phyloP scores from a whole-genome alignment of 2,113 vertebrate genomes.

The Thermophis baileyi region DNA sequence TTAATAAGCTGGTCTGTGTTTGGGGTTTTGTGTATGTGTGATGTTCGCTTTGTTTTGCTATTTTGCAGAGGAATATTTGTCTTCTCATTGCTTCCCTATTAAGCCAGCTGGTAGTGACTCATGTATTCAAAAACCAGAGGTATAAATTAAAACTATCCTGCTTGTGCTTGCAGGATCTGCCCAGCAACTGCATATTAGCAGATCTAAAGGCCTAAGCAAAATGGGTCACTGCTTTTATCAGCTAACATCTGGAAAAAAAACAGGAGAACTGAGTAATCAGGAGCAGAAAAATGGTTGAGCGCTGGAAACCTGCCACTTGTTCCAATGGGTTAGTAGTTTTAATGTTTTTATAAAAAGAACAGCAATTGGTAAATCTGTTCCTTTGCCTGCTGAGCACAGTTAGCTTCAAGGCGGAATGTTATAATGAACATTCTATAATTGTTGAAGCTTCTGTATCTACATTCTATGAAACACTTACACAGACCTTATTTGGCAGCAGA shows the following conservation, averaged over 20 bases:
- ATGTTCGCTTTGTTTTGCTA: neutral
- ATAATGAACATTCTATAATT: neutral
- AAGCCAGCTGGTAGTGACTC: neutral
- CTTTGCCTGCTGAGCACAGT: slow-evolving; percentile 34
- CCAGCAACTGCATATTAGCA: slow-evolving; percentile 37
- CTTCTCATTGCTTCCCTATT: neutral
- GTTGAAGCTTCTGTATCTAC: neutral
- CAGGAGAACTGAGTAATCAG: slow-evolving; percentile 23
- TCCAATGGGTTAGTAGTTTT: slow-evolving; percentile 32
- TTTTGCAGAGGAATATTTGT: neutral
- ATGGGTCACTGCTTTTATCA: slow-evolving; percentile 59
- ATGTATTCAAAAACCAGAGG: neutral
- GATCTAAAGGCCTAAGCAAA: slow-evolving; percentile 54
- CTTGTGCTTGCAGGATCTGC: neutral
- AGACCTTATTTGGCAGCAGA: neutral
- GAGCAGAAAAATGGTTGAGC: slow-evolving; percentile 42
- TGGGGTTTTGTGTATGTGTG: neutral
- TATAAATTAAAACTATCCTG: slow-evolving; percentile 20
- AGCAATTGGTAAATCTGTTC: slow-evolving; percentile 44
- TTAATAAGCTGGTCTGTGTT: neutral
- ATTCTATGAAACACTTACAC: neutral
- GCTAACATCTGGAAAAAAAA: slow-evolving; percentile 46
- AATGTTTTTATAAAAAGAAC: slow-evolving; percentile 35
- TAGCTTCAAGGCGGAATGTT: slow-evolving; percentile 24
- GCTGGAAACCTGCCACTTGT: slow-evolving; percentile 55